Evolutionary conservation across 2,888 invertebrate genomes (phyloP), one percentile per base, ranked within the genome.

Genomic region (Papilio protenor): DNA sequence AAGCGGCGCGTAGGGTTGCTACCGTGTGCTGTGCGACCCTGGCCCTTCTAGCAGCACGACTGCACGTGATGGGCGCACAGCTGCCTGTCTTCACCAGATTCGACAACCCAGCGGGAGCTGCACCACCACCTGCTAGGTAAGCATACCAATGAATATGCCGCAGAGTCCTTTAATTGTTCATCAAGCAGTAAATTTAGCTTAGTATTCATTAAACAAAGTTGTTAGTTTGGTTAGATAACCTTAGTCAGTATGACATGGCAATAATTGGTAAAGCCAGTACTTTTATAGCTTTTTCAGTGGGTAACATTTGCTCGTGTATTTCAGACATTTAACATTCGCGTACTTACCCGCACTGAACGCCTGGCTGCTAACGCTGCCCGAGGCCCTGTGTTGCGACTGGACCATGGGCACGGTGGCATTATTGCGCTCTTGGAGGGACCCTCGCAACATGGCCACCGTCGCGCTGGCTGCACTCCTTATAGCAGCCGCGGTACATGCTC

Each of bases 391-490:
- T 94, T 99, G 99, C 92, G 99, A 99, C 94, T 99, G 99, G 99
- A 99, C 99, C 70, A 99, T 99, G 99, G 99, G 98, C 75, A 98
- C 98, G 11, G 97, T 99, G 78, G 98, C 98, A 0, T 92, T 99
- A 77, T 95, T 99, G 71, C 96, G 97, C 83, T 96, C 97, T 57
- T 95, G 98, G 88, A 87, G 95, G 8, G 99, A 99, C 91, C 91
- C 95, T 0, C 95, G 99, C 64, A 99, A 99, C 93, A 82, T 98
- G 71, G 96, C 96, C 21, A 99, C 98, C 0, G 73, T 98, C 40
- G 93, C 95, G 0, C 95, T 97, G 61, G 97, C 97, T 84, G 89
- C 94, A 0, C 95, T 95, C 52, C 91, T 97, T 47, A 88, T 96
- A 55, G 94, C 95, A 23, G 95, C 96, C 6, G 92, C 96, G 12